Conservation (phyloP, 2,888 invertebrate genomes). For the Thecophora atra region DNA sequence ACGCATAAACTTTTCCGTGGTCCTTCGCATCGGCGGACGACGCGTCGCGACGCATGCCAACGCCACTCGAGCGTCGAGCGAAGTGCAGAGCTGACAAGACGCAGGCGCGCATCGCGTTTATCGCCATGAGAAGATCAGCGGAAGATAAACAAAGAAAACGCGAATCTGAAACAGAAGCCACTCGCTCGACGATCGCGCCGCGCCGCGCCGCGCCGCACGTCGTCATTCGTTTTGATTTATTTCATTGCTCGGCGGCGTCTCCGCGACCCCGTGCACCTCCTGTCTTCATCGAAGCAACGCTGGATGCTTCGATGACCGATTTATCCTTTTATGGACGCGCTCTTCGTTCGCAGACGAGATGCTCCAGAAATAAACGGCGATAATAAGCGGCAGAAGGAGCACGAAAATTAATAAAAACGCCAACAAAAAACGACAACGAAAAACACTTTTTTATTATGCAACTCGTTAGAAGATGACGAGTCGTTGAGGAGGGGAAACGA, state of each 20-base stretch:
- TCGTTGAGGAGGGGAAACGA: not conserved
- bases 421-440: not conserved
- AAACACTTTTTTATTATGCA: slow-evolving; percentile 8
- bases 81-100: slow-evolving; percentile 22
- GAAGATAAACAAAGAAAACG: not conserved
- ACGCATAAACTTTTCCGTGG: slow-evolving; percentile 40
- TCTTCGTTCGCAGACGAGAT: slow-evolving; percentile 27
- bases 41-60: slow-evolving; percentile 15
- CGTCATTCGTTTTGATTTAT: slow-evolving; percentile 20
- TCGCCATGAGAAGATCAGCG: slow-evolving; percentile 33
- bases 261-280: too few relatives aligned
- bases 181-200: not conserved
- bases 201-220: too few relatives aligned
- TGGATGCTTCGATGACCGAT: slow-evolving; percentile 49
- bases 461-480: not conserved
- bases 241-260: not conserved
- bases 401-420: too few relatives aligned
- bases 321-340: slow-evolving; percentile 50
- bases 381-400: not conserved
- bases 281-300: not conserved
- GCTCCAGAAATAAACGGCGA: slow-evolving; percentile 29
- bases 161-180: not conserved
- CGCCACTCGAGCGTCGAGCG: slow-evolving; percentile 11
- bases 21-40: slow-evolving; percentile 7
- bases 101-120: slow-evolving; percentile 33